A percentile compares a stretch with the other conserved stretches of the same genome.
These are phyloP conservation scores for Cephalopachus bancanus DNA, from an alignment of 2,797 vertebrate genomes.

Conservation along the genomic window DNA sequence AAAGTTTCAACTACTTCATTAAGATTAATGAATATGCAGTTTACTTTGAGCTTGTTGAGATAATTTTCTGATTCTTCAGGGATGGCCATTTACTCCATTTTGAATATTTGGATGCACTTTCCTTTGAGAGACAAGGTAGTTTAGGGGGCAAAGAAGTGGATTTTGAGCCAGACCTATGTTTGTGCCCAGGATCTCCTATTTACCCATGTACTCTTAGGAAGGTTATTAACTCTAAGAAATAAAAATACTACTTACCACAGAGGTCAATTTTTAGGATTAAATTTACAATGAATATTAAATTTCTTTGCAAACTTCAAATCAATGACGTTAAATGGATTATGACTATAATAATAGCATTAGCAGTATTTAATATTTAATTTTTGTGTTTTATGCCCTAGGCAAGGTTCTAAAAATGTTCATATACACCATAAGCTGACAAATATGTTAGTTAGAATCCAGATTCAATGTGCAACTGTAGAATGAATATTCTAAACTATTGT, in stretches of 20 bases:
- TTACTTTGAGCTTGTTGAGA: background rate
- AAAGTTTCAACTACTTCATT: slow-evolving; percentile 68
- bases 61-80: slow-evolving; percentile 16
- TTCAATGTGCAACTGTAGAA: background rate
- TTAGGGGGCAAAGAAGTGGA: background rate
- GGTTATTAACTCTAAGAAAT: background rate
- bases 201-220: background rate
- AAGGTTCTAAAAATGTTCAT: background rate
- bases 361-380: background rate
- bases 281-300: background rate
- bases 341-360: background rate
- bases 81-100: background rate
- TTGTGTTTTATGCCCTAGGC: background rate
- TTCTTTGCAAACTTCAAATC: background rate
- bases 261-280: background rate
- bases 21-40: slow-evolving; percentile 68
- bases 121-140: background rate
- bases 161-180: background rate
- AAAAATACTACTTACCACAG: background rate
- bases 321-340: background rate
- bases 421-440: background rate
- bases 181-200: background rate
- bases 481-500: background rate
- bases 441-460: background rate
- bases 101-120: background rate